Evolutionary conservation across 1,140 invertebrate genomes (phyloP).

Genomic region (Zaprionus gabonicus): DNA sequence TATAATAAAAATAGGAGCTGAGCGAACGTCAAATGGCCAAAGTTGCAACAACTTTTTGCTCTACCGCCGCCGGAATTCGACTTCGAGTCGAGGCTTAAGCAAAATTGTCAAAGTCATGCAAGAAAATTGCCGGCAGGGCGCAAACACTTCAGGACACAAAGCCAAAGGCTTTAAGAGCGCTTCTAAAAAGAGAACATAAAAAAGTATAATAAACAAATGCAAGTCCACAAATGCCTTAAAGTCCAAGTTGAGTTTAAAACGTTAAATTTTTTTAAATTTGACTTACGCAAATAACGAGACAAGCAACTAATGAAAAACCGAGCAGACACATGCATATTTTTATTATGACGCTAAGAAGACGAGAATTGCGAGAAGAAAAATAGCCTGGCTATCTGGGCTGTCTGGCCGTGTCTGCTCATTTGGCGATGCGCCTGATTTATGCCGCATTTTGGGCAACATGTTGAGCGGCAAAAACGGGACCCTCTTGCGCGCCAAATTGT

Average conservation of each 20-base stretch:
- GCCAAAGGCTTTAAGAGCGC: conserved; percentile 55
- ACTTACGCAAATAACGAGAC: background rate
- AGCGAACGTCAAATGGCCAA: conserved; percentile 59
- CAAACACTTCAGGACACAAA: conserved; percentile 56
- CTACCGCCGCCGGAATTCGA: conserved; percentile 14
- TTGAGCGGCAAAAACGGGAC: conserved; percentile 41
- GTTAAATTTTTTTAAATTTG: conserved; percentile 13
- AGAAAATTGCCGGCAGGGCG: conserved; percentile 57
- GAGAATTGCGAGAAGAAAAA: conserved; percentile 52
- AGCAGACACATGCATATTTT: conserved; percentile 30
- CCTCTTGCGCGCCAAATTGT: conserved; percentile 22
- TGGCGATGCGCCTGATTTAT: conserved; percentile 69
- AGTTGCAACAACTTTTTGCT: conserved; percentile 57
- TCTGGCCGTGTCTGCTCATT: conserved; percentile 52
- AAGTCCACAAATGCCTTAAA: conserved; percentile 25
- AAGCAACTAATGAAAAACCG: conserved; percentile 41
- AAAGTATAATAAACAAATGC: conserved; percentile 29
- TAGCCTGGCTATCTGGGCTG: conserved; percentile 44
- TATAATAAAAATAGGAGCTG: conserved; percentile 58
- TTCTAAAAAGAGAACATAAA: background rate
- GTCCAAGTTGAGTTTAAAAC: conserved; percentile 16
- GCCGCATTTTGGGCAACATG: conserved; percentile 71
- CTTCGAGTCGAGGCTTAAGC: conserved; percentile 29
- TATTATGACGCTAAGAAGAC: conserved; percentile 13
- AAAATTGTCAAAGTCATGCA: conserved; percentile 61